Evolutionary conservation across 2,888 invertebrate genomes (phyloP), one percentile per base, ranked within the genome.

Genomic region (Drosophila melanocephala): DNA sequence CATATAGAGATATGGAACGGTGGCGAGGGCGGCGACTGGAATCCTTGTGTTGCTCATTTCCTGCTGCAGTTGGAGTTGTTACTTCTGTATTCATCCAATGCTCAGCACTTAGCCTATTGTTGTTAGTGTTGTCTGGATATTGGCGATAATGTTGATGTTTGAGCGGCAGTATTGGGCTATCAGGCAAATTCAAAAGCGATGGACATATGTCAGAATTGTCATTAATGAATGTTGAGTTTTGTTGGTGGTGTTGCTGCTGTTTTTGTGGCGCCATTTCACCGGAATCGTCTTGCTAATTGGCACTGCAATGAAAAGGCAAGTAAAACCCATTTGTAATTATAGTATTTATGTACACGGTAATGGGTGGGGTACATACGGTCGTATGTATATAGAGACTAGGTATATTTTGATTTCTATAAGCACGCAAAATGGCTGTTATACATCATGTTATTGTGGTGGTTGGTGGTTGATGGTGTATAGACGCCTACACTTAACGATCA

Each of bases 191-290:
- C 63, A 90, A 78, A 69, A 91, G 77, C 68, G 91, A 89, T 66
- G 91, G 90, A 83, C 89, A 87, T 64, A 78, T 87, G 84, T 85
- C 83, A 70, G 91, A 84, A 84, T 91, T 92, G 83, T 92, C 92
- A 83, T 89, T 81, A 74, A 92, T 91, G 74, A 93, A 89, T 63
- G 93, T 93, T 64, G 93, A 93, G 83, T 93, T 93, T 78, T 92
- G 93, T 77, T 85, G 84, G 47, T 75, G 70, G 62, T 79, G 58
- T 53, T 69, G 62, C n/a, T 68, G 61, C 28, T 56, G 65, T 60
- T 56, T 60, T 37, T 91, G 92, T 64, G 91, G 91, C 77, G 92
- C 91, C 93, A 92, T 93, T 42, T 68, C 69, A 60, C 28, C 52
- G 60, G 71, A 70, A 64, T 64, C 53, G 63, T 71, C 61, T 47